phyloP scores from a whole-genome alignment of 2,113 vertebrate species.

The Rhea americana region DNA sequence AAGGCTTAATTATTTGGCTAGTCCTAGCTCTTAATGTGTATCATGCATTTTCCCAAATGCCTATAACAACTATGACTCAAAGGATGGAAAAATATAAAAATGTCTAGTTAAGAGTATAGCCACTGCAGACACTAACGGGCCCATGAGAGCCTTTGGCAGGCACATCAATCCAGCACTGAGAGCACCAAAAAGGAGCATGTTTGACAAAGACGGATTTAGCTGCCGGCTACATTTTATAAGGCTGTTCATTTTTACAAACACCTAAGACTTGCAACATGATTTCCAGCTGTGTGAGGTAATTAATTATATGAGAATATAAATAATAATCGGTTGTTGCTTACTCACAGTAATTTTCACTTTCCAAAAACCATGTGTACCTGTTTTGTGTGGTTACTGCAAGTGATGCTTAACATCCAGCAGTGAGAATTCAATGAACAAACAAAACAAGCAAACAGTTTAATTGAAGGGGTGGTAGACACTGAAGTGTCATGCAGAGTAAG shows the following conservation, averaged over 20 bases:
- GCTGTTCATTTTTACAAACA: constrained; percentile 49
- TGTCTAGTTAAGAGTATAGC: constrained; percentile 38
- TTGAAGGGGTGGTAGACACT: background rate
- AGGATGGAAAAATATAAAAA: constrained; percentile 56
- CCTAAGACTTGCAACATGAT: constrained; percentile 38
- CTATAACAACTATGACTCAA: constrained; percentile 1
- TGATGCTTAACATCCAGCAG: background rate
- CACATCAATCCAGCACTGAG: constrained; percentile 36
- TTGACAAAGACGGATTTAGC: constrained; percentile 43
- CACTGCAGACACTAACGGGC: constrained; percentile 53
- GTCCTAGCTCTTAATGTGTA: background rate
- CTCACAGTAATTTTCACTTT: constrained; percentile 44
- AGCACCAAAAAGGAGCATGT: background rate
- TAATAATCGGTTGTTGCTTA: constrained; percentile 2
- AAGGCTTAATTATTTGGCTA: background rate
- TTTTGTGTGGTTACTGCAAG: constrained; percentile 20
- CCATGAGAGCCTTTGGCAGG: constrained; percentile 39
- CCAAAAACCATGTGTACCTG: background rate
- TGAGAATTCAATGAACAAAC: background rate
- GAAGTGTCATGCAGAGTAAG: background rate
- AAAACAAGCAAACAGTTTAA: constrained; percentile 13
- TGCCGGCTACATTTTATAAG: constrained; percentile 53
- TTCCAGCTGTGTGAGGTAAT: constrained; percentile 54
- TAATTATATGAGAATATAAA: constrained; percentile 59
- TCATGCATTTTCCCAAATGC: constrained; percentile 1